Evolutionary conservation across 2,113 vertebrate species (phyloP).

Genomic region (Chaetodon auriga): DNA sequence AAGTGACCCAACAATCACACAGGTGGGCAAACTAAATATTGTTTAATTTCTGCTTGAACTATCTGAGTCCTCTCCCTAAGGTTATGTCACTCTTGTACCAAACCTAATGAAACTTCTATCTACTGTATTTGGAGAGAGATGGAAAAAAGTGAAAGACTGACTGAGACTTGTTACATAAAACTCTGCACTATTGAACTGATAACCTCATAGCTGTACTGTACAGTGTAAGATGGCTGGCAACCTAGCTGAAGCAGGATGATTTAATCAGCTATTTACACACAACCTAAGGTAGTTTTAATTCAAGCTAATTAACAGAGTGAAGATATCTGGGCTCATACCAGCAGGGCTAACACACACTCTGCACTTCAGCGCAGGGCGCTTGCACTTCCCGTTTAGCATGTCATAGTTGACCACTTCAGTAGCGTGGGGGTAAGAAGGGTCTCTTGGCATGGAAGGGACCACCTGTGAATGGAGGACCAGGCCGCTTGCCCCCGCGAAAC

Average conservation of each 20-base stretch:
- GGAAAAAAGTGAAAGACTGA: slow-evolving; percentile 34
- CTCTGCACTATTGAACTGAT: slow-evolving; percentile 50
- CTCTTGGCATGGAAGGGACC: slow-evolving; percentile 92
- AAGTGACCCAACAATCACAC: slow-evolving; percentile 36
- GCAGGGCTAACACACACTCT: slow-evolving; percentile 75
- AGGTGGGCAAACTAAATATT: slow-evolving; percentile 51
- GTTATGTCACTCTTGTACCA: slow-evolving; percentile 25
- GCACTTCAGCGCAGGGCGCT: slow-evolving; percentile 36
- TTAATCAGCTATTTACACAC: slow-evolving; percentile 74
- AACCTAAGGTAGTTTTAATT: slow-evolving; percentile 67
- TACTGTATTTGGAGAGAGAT: slow-evolving; percentile 17
- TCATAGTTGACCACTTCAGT: slow-evolving; percentile 84
- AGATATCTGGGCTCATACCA: slow-evolving; percentile 79
- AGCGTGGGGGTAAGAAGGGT: slow-evolving; percentile 94
- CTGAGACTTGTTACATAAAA: slow-evolving; percentile 56
- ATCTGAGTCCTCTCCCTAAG: slow-evolving; percentile 29
- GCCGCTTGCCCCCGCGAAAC: slow-evolving; percentile 87
- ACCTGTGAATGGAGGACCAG: slow-evolving; percentile 86
- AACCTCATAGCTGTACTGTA: slow-evolving; percentile 53
- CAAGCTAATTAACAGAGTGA: slow-evolving; percentile 67
- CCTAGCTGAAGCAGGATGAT: slow-evolving; percentile 48
- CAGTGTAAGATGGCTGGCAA: slow-evolving; percentile 50
- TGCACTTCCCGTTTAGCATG: slow-evolving; percentile 64
- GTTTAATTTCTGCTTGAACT: slow-evolving; percentile 46
- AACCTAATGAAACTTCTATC: slow-evolving; percentile 29